Conservation (phyloP, 2,888 invertebrate genomes). For the Cephus nigrinus region DNA sequence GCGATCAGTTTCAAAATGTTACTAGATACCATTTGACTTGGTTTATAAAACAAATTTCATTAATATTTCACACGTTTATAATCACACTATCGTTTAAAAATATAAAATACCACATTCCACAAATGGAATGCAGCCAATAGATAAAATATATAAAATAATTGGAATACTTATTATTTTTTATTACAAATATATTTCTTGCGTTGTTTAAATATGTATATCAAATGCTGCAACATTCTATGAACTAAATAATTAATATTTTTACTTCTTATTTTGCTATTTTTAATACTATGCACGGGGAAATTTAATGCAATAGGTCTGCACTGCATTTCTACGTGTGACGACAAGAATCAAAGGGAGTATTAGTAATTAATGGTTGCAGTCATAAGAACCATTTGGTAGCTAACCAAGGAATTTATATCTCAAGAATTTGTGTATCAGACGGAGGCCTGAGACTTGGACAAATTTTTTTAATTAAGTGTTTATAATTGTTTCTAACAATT, state of each 20-base stretch:
- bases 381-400: neutral
- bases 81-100: neutral
- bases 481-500: neutral
- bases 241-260: neutral
- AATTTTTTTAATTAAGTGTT: neutral
- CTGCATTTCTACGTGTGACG: neutral
- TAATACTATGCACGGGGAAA: neutral
- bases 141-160: neutral
- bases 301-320: neutral
- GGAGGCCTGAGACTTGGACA: neutral
- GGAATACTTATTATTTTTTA: neutral
- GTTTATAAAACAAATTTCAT: neutral
- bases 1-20: neutral
- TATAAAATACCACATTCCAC: neutral
- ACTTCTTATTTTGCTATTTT: neutral
- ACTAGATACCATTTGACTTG: neutral
- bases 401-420: neutral
- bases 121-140: neutral
- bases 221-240: neutral
- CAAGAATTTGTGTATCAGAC: neutral
- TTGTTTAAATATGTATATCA: neutral
- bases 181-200: neutral
- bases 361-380: neutral
- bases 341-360: neutral
- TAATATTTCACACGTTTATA: neutral